phyloP scores from a whole-genome alignment of 2,888 invertebrate genomes.

The Furcula furcula region DNA sequence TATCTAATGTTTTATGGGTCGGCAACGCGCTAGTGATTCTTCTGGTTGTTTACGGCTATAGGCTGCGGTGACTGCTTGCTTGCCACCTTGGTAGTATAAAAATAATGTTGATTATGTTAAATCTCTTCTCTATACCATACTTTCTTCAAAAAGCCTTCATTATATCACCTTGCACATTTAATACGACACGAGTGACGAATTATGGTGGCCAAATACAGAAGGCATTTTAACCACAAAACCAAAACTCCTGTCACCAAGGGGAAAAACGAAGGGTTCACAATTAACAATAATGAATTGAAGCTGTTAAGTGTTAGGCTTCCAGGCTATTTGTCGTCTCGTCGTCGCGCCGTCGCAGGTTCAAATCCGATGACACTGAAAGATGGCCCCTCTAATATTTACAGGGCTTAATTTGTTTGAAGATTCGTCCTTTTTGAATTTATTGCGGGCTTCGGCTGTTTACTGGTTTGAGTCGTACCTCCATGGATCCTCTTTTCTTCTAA shows the following conservation, averaged over 20 bases:
- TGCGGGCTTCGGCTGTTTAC: conserved; percentile 13
- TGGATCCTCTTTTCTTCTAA: no score
- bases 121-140: no score
- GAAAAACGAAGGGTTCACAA: conserved; percentile 46
- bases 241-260: no score
- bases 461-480: not conserved
- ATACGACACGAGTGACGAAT: no score
- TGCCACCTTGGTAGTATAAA: no score
- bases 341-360: conserved; percentile 38
- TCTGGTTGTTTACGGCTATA: no score
- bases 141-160: no score
- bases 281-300: conserved; percentile 64
- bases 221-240: not conserved
- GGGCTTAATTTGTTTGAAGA: conserved; percentile 52
- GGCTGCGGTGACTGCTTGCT: no score
- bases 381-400: conserved; percentile 52
- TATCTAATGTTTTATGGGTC: no score
- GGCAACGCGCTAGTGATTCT: no score
- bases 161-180: no score
- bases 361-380: conserved; percentile 56
- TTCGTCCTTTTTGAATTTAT: conserved; percentile 28
- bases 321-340: conserved; percentile 47
- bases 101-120: no score
- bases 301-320: conserved; percentile 52
- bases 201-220: not conserved